Base-by-base conservation (phyloP, 2,113 vertebrate species). In the Mustelus asterias region DNA sequence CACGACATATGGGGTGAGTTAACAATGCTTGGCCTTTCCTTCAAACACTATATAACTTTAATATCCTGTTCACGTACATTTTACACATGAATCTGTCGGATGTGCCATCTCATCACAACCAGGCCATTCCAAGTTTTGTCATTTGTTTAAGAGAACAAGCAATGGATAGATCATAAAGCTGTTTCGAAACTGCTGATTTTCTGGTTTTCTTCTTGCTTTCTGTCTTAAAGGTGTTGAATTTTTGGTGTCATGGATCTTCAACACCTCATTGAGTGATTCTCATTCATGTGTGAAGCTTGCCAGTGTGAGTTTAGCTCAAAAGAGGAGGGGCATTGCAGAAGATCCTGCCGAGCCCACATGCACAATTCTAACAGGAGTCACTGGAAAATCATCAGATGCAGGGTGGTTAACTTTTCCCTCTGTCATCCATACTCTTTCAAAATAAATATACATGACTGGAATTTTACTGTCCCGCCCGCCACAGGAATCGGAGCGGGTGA, bases 1-100 rank as follows among this genome's bases (percentile, higher is more conserved):
- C 14, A 37, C 13, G 37, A 22, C 89, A 65, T 92, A 92, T 65
- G 89, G 60, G 60, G 16, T 92, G 89, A 92, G 89, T 65, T 92
- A 92, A 33, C 33, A 92, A 5, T 65, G 58, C 58, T 63, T 92
- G 33, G 89, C 89, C 86, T 89, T 89, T 60, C 26, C 86, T 26
- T 89, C 86, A 60, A 89, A 89, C 48, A 58, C 86, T 3, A 89
- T 54, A 89, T 58, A 89, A 89, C 54, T 60, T 89, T 89, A 89
- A 89, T 58, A 89, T 89, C 86, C 86, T 89, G 24, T 89, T 58
- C 48, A 89, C 58, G 54, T 89, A 89, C 48, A 60, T 29, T 89
- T 89, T 89, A 89, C 86, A 89, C 48, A 29, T 89, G 86, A 88
- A 86, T 86, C 41, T 24, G 18, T 86, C 83, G 48, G 48, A 89